These are phyloP conservation scores for Monodelphis domestica DNA, from an alignment of 2,797 vertebrate species.

Conservation along the genomic window DNA sequence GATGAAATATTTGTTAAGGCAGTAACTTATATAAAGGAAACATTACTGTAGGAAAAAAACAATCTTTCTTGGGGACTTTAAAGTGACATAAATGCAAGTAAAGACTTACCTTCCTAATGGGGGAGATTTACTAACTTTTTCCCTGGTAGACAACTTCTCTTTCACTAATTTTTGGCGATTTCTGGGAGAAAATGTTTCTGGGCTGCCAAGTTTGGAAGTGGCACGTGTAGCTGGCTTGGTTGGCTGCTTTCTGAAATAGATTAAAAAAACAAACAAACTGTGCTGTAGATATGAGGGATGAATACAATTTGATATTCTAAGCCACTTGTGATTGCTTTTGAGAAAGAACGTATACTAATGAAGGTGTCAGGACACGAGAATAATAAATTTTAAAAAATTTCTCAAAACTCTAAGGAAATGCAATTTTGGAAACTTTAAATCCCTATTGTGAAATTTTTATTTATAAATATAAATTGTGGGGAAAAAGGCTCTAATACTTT, in stretches of 20 bases:
- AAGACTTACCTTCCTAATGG: slow-evolving; percentile 81
- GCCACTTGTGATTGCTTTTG: neutral
- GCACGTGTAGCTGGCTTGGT: slow-evolving; percentile 93
- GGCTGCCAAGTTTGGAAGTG: slow-evolving; percentile 87
- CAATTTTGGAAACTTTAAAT: neutral
- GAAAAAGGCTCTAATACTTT: neutral
- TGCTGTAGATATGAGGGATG: slow-evolving; percentile 10
- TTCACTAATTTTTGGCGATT: slow-evolving; percentile 82
- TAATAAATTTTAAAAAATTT: neutral
- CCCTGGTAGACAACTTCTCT: slow-evolving; percentile 76
- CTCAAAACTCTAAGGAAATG: neutral
- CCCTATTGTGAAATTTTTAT: no score
- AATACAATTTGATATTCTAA: neutral
- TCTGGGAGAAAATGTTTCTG: slow-evolving; percentile 82
- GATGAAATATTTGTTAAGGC: neutral
- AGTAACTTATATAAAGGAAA: slow-evolving; percentile 28
- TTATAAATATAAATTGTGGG: no score
- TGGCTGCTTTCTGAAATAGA: slow-evolving; percentile 89
- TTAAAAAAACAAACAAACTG: slow-evolving; percentile 52
- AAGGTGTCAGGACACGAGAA: neutral
- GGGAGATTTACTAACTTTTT: slow-evolving; percentile 81
- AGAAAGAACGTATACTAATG: neutral
- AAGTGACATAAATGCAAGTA: slow-evolving; percentile 23
- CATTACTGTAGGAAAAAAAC: neutral
- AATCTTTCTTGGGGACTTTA: neutral